Conservation (phyloP, 2,888 invertebrate species). For the Diploptera punctata region DNA sequence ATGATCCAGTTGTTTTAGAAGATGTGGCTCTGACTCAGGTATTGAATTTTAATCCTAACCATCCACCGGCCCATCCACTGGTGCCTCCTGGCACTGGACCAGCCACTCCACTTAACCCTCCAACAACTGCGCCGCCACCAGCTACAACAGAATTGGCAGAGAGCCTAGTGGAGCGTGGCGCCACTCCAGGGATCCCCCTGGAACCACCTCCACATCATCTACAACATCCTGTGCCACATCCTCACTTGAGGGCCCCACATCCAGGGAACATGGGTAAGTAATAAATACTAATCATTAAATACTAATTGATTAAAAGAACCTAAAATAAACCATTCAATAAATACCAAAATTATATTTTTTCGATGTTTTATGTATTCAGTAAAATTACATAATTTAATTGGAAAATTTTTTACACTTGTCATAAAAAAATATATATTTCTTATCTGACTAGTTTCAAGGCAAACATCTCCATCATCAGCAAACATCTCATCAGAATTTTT, state of each 20-base stretch:
- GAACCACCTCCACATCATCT: conserved; percentile 30
- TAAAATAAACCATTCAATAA: too few species aligned
- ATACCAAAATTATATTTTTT: too few species aligned
- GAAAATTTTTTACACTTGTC: too few species aligned
- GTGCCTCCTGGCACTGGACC: conserved; percentile 27
- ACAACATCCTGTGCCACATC: conserved; percentile 25
- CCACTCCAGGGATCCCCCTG: conserved; percentile 8
- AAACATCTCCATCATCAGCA: too few species aligned
- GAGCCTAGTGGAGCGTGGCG: background rate
- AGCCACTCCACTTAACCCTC: conserved; percentile 48
- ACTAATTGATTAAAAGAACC: too few species aligned
- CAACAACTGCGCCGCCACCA: conserved; percentile 44
- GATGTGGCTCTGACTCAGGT: conserved; percentile 72
- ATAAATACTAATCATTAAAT: too few species aligned
- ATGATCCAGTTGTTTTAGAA: conserved; percentile 94
- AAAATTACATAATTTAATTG: too few species aligned
- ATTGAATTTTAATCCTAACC: conserved; percentile 49
- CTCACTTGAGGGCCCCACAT: conserved; percentile 44
- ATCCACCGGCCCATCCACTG: conserved; percentile 46
- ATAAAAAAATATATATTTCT: too few species aligned
- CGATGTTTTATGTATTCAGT: too few species aligned
- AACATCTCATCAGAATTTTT: too few species aligned
- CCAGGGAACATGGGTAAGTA: conserved; percentile 44
- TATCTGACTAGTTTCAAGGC: too few species aligned
- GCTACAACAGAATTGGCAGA: conserved; percentile 16